Base-by-base conservation (phyloP, 2,113 vertebrate species). In the Ceyx cyanopectus region DNA sequence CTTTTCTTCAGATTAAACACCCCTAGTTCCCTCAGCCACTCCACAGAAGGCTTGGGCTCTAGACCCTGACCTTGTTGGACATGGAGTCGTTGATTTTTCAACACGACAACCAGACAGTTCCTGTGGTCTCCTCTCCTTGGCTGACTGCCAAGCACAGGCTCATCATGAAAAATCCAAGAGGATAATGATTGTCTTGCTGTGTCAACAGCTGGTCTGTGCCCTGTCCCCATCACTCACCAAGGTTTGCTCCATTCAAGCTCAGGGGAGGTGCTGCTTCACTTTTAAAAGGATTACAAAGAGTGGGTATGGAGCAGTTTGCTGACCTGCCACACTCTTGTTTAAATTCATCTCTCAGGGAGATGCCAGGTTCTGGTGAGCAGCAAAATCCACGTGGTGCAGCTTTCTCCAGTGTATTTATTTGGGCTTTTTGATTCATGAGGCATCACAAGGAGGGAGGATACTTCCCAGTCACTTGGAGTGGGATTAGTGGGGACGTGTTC, bases 151-250 rank as follows among this genome's bases (percentile, higher is more conserved):
- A 63, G 10, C 2, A 23, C 89, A 62, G 89, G 50, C 86, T 96
- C 92, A 95, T 86, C 86, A 58, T 90, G 86, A 92, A 94, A 83
- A 77, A 88, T 90, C 83, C 85, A 90, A 70, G 86, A 86, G 72
- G 68, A 95, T 93, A 74, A 96, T 94, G 57, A 86, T 94, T 80
- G 77, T 92, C 85, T 93, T 90, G 91, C 93, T 93, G 89, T 75
- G 89, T 94, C 94, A 96, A 86, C 87, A 93, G 93, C 94, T 93
- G 90, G 79, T 68, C 61, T 67, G 73, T 10, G 10, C 45, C 48
- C 87, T 79, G 3, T 29, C 77, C 46, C 67, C 23, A 10, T 81
- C 76, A 43, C 48, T 94, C 74, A 87, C 51, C 84, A 65, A 0
- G 27, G 60, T 74, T 82, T 65, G 62, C 75, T 76, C 67, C 58